These are phyloP conservation scores for Tragelaphus buxtoni DNA, from an alignment of 2,113 vertebrate genomes.

Conservation along the genomic window DNA sequence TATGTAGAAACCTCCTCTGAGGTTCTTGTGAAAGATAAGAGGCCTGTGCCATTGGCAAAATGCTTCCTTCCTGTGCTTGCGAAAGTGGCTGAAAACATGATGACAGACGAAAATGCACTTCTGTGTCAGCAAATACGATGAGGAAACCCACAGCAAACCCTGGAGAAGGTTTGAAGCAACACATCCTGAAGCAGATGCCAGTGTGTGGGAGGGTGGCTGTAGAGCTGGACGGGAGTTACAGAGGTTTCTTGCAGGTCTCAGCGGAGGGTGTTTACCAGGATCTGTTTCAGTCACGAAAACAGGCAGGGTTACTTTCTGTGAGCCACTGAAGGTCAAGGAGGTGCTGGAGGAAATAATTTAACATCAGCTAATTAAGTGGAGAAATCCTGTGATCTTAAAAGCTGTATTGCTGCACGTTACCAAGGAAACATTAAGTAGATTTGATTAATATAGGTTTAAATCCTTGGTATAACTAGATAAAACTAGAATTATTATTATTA, in stretches of 20 bases:
- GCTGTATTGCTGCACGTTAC: not conserved
- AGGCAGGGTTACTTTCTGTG: not conserved
- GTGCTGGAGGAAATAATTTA: not conserved
- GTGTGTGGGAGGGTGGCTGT: fast-evolving
- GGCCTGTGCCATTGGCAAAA: not conserved
- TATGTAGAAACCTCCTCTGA: not conserved
- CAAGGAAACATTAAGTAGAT: not conserved
- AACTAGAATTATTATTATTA: not conserved
- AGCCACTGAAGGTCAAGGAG: not conserved
- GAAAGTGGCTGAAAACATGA: not conserved
- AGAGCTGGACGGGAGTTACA: fast-evolving
- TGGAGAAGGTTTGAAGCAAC: not conserved
- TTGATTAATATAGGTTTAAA: not conserved
- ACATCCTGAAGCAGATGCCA: fast-evolving
- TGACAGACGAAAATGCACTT: not conserved
- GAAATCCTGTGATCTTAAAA: not conserved
- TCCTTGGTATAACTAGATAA: not conserved
- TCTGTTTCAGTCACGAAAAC: not conserved
- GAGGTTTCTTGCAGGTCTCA: not conserved
- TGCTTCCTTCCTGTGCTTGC: not conserved
- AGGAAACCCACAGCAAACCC: not conserved
- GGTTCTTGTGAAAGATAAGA: not conserved
- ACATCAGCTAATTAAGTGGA: too few relatives aligned
- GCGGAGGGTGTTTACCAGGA: fast-evolving
- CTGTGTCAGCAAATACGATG: not conserved